Base-by-base conservation (phyloP, 2,888 invertebrate genomes). In the Drosophila histrio region DNA sequence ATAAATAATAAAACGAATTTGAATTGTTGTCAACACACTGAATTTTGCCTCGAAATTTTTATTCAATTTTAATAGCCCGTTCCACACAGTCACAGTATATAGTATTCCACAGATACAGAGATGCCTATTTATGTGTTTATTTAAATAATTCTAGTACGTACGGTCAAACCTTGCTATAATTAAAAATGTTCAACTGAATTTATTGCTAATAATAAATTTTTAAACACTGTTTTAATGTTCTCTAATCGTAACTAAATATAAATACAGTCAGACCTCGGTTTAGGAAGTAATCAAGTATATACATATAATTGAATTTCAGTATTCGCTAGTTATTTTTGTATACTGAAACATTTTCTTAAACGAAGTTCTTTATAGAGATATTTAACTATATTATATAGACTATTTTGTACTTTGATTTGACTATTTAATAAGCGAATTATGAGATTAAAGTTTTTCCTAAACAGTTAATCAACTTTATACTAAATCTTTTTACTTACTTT, bases 11-110 rank as follows among this genome's bases (percentile, higher is more conserved):
- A 39, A 41, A 53, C 15, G 11, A 11, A 5, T 30, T 53, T 11
- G 13, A 34, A 26, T 56, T 60, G 59, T 56, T 60, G 59, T 60
- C 52, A 52, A 58, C 39, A 24, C 28, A 39, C 28, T n/a, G n/a
- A 24, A 22, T 44, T 15, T 21, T 21, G 43, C n/a, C 11, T 32
- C 44, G 52, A 22, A 36, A 52, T 28, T 38, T 41, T 49, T 52
- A 43, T 57, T 34, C 26, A 34, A 43, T 53, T 53, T 53, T 53
- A 53, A 53, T 53, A 53, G 53, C 53, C 30, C 15, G 11, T n/a
- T n/a, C n/a, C n/a, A 15, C 49, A n/a, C 15, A 39, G 38, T 22
- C 41, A 39, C 52, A 54, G 22, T 26, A n/a, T 36, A 39, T 39
- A 54, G 22, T 26, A n/a, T 36, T 26, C 53, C 6, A 22, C 39